Evolutionary conservation across 2,797 vertebrate genomes (phyloP), one percentile per base, ranked within the genome.

Genomic region (Rachycentron canadum): DNA sequence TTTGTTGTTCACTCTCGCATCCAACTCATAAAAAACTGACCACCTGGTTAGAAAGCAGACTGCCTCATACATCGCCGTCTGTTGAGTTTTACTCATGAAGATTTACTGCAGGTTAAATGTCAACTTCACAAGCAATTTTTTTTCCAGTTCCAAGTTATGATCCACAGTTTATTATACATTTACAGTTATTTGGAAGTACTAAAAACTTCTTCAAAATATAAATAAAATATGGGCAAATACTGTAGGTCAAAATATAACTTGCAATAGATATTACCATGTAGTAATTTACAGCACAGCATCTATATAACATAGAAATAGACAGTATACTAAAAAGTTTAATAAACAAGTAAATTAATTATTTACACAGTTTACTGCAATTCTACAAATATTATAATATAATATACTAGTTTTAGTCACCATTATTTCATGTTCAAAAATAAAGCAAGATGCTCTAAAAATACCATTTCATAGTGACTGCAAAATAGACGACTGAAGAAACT

Each of bases 1-100:
- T 78, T 53, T 59, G 67, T 84, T 88, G 82, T 70, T 88, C 73
- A 78, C 62, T 76, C 32, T 17, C 10, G 53, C 65, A 38, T 71
- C 40, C 30, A 57, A 56, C 53, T 73, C 60, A 77, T 59, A 80
- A 79, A 84, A 76, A 73, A 56, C 25, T 34, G 71, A 28, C 80
- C 38, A 61, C 59, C 64, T 55, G 47, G 72, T 70, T 47, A 62
- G 69, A 78, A 69, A 68, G 58, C 68, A 78, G 62, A 74, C 62
- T 76, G 56, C 63, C 30, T 55, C 30, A 30, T 38, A 75, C 67
- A 84, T 32, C 65, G 34, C 34, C 13, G 53, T 3, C 47, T 77
- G 61, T 78, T 60, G 49, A 50, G 17, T 76, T 49, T 57, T 38
- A 58, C 68, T 73, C 77, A 52, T 60, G 7, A 77, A 78, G 49